Conservation (phyloP, 2,888 invertebrate species). For the Caenorhabditis wallacei region DNA sequence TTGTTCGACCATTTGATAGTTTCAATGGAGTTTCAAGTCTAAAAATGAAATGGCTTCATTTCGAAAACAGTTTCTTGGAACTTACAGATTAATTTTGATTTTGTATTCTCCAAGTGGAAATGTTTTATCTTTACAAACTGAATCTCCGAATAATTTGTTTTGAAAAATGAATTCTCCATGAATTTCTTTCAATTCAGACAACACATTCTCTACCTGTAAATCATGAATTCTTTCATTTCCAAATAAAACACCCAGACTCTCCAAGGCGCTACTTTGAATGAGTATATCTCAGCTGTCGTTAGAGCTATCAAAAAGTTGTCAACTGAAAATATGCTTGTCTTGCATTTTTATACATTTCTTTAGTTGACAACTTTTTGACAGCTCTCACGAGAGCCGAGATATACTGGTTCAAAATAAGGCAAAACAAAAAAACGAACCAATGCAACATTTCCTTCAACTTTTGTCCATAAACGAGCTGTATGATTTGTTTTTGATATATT, state of each 20-base stretch:
- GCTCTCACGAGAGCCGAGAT: no score
- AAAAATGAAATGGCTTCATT: neutral
- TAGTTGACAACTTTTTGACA: no score
- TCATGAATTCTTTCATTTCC: neutral
- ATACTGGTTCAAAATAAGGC: no score
- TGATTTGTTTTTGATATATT: slow-evolving; percentile 4
- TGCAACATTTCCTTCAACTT: slow-evolving; percentile 18
- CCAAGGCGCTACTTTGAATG: no score
- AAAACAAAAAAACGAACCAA: neutral
- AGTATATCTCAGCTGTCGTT: no score
- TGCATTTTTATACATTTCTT: no score
- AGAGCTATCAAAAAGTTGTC: no score
- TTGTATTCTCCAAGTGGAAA: slow-evolving; percentile 19
- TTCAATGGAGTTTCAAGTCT: slow-evolving; percentile 3
- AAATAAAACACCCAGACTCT: no score
- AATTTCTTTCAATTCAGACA: neutral
- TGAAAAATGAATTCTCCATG: slow-evolving; percentile 5
- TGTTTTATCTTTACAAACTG: neutral
- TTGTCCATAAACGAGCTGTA: neutral
- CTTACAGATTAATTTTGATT: slow-evolving; percentile 30
- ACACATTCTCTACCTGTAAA: slow-evolving; percentile 18
- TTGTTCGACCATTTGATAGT: neutral
- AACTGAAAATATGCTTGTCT: no score
- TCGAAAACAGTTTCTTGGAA: neutral
- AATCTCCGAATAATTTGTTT: slow-evolving; percentile 20